Conservation (phyloP, 2,113 vertebrate genomes). For the Cyprinodon variegatus region DNA sequence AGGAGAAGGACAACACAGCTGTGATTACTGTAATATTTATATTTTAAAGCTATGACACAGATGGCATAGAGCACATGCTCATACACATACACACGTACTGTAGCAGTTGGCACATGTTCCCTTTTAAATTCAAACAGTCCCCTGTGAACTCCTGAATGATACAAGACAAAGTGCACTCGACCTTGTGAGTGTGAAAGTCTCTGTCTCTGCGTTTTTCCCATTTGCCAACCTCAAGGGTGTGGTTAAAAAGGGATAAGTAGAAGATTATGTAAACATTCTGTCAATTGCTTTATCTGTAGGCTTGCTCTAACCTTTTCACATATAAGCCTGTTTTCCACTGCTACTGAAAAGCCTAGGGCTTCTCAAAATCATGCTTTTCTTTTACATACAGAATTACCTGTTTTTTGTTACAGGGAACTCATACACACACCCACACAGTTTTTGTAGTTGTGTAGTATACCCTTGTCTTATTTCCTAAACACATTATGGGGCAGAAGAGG, state of each 20-base stretch:
- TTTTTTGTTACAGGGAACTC: too few relatives aligned
- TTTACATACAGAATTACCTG: too few relatives aligned
- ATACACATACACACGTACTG: conserved; percentile 7
- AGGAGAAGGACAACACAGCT: not conserved
- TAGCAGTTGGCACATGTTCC: conserved; percentile 31
- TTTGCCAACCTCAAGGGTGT: conserved; percentile 42
- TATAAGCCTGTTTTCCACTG: conserved; percentile 23
- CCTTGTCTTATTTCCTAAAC: too few relatives aligned
- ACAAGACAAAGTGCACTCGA: conserved; percentile 40
- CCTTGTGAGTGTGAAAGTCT: conserved; percentile 35
- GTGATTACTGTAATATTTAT: conserved; percentile 28
- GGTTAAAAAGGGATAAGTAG: conserved; percentile 57
- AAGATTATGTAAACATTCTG: conserved; percentile 64
- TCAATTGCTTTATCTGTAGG: conserved; percentile 59
- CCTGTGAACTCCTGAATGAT: conserved; percentile 32
- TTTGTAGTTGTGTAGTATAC: too few relatives aligned
- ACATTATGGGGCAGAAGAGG: too few relatives aligned
- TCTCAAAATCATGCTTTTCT: too few relatives aligned
- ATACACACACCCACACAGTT: too few relatives aligned
- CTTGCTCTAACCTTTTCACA: conserved; percentile 45
- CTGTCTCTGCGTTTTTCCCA: conserved; percentile 13
- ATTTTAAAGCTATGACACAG: not conserved
- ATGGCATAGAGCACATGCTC: not conserved
- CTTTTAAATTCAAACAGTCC: conserved; percentile 33
- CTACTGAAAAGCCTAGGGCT: too few relatives aligned